Conservation (phyloP, 1,140 invertebrate species). For the Monochamus saltuarius region DNA sequence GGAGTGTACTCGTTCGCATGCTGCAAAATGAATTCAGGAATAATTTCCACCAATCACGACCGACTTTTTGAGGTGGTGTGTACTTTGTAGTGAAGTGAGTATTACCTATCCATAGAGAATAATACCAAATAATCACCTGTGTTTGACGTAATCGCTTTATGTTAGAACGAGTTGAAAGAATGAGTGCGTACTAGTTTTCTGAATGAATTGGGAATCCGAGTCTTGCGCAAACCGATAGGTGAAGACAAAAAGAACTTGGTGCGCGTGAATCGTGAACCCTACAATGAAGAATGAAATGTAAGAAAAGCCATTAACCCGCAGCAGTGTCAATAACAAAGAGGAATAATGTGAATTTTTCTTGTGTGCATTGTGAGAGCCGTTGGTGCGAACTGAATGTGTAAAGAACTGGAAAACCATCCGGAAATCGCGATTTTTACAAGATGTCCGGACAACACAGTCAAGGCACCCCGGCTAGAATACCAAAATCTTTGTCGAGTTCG, state of each 20-base stretch:
- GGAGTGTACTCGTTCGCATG: not conserved
- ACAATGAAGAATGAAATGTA: slow-evolving; percentile 6
- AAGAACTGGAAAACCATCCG: slow-evolving; percentile 13
- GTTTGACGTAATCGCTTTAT: slow-evolving; percentile 15
- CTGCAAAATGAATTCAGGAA: not conserved
- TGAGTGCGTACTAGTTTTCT: slow-evolving; percentile 7
- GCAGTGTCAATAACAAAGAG: slow-evolving; percentile 4
- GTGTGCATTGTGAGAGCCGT: not conserved
- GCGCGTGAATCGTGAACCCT: not conserved
- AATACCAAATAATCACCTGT: slow-evolving; percentile 22
- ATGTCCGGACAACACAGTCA: slow-evolving; percentile 37
- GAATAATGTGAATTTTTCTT: not conserved
- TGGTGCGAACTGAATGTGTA: slow-evolving; percentile 9
- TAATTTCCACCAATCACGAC: no score
- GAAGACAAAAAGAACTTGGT: slow-evolving; percentile 12
- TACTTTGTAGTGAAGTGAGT: no score
- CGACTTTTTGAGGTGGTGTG: no score
- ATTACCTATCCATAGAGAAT: no score
- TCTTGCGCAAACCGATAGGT: slow-evolving; percentile 14
- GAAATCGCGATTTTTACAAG: slow-evolving; percentile 14
- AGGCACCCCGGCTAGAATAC: slow-evolving; percentile 58
- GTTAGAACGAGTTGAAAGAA: not conserved
- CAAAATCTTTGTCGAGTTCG: slow-evolving; percentile 68
- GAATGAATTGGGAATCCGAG: slow-evolving; percentile 14
- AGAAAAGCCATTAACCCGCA: slow-evolving; percentile 9